phyloP scores from a whole-genome alignment of 2,888 invertebrate species.

The Abrostola tripartita region DNA sequence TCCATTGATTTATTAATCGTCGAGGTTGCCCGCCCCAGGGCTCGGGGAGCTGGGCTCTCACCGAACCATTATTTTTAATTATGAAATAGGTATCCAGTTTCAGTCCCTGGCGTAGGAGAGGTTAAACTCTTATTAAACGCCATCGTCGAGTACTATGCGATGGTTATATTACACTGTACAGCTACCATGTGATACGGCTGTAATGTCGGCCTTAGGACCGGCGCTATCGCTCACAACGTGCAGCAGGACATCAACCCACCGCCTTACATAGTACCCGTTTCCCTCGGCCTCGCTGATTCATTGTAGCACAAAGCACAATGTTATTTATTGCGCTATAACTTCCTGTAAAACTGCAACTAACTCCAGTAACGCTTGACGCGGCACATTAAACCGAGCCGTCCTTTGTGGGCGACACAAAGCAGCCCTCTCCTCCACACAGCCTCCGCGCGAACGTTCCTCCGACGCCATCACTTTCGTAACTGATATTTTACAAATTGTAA shows the following conservation, averaged over 20 bases:
- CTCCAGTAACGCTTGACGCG: conserved; percentile 7
- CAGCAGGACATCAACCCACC: conserved; percentile 1
- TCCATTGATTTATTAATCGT: conserved; percentile 50
- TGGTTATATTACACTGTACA: neutral
- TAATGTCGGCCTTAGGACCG: neutral
- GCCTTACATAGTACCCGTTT: neutral
- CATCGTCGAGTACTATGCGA: neutral
- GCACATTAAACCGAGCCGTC: conserved; percentile 8
- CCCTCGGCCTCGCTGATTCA: conserved; percentile 8
- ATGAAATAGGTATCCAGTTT: conserved; percentile 30
- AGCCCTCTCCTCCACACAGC: conserved; percentile 8
- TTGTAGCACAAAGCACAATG: conserved; percentile 15
- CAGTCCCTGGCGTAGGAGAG: conserved; percentile 11
- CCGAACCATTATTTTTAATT: conserved; percentile 45
- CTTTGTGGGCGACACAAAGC: conserved; percentile 14
- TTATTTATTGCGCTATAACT: conserved; percentile 19
- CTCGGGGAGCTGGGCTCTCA: neutral
- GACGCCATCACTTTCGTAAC: conserved; percentile 23
- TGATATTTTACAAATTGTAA: conserved; percentile 47
- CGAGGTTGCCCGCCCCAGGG: neutral
- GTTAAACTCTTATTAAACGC: neutral
- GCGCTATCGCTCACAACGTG: neutral
- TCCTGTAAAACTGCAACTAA: conserved; percentile 14
- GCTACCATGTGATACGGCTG: neutral
- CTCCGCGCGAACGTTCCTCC: too few relatives aligned